Percentiles rank a stretch among this genome's conserved stretches.
These are phyloP conservation scores for Cybosia mesomella DNA, from an alignment of 2,888 invertebrate species.

Conservation along the genomic window DNA sequence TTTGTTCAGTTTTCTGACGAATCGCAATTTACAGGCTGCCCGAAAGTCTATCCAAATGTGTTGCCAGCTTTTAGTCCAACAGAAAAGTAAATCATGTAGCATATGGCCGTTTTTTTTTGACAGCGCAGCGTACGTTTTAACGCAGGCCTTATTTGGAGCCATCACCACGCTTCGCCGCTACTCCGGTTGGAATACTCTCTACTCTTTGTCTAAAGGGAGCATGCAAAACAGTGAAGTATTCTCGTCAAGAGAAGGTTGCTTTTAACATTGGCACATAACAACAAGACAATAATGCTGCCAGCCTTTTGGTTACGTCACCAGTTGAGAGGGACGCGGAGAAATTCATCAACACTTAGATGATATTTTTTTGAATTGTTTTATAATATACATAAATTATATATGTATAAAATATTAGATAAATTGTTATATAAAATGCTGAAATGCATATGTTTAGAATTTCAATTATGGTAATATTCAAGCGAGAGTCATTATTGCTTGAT, in stretches of 20 bases:
- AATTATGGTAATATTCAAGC: background rate
- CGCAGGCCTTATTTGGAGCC: slow-evolving; percentile 10
- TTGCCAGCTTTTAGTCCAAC: background rate
- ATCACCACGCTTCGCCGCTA: slow-evolving; percentile 9
- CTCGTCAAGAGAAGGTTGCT: background rate
- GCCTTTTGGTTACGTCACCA: slow-evolving; percentile 4
- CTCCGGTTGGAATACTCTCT: background rate
- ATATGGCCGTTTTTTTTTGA: background rate
- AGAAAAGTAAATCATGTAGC: background rate
- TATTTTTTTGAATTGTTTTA: background rate
- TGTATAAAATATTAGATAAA: no score
- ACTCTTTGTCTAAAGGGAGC: background rate
- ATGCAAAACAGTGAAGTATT: background rate
- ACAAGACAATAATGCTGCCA: background rate
- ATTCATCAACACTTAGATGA: background rate
- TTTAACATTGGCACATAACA: background rate
- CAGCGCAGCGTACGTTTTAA: background rate
- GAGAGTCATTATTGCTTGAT: slow-evolving; percentile 2
- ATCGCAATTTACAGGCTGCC: background rate
- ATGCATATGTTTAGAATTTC: slow-evolving; percentile 1
- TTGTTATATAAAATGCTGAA: background rate
- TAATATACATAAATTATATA: background rate
- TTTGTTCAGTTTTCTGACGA: background rate
- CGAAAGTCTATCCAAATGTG: background rate
- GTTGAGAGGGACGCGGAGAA: background rate